A percentile compares a stretch with the other conserved stretches of the same genome.
These are phyloP conservation scores for Apamea monoglypha DNA, from an alignment of 2,888 invertebrate species.

Conservation along the genomic window DNA sequence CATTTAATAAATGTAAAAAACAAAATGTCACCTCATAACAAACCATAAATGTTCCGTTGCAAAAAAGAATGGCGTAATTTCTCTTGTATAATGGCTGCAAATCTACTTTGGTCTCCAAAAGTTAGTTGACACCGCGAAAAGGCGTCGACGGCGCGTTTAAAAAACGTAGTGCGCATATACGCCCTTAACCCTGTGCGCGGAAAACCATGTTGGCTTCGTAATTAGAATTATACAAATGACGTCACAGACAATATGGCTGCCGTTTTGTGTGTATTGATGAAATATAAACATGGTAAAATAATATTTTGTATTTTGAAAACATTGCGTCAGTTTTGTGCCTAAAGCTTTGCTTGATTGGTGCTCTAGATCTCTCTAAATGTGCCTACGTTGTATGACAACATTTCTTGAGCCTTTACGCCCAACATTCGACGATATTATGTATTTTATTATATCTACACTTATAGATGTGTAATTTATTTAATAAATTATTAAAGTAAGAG, in stretches of 20 bases:
- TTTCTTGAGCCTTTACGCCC: conserved; percentile 34
- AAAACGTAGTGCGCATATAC: background rate
- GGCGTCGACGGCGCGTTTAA: background rate
- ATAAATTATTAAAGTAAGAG: conserved; percentile 59
- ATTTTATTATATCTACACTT: conserved; percentile 57
- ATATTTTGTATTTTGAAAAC: background rate
- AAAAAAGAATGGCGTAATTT: background rate
- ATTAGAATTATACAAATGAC: background rate
- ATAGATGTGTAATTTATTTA: conserved; percentile 53
- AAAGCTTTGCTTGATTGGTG: conserved; percentile 46
- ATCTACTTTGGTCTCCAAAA: background rate
- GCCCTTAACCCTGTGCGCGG: background rate
- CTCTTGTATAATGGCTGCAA: too few relatives aligned
- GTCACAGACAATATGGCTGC: background rate
- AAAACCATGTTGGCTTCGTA: background rate
- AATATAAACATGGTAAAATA: background rate
- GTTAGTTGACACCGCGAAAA: too few relatives aligned
- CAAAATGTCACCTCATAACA: background rate
- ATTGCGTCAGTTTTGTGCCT: conserved; percentile 13
- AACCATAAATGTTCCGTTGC: background rate
- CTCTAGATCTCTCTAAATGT: conserved; percentile 48
- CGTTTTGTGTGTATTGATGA: background rate
- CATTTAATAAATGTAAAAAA: conserved; percentile 13
- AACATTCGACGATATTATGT: conserved; percentile 18
- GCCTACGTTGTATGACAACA: conserved; percentile 53